phyloP scores from a whole-genome alignment of 2,113 vertebrate genomes.

The Gymnogyps californianus region DNA sequence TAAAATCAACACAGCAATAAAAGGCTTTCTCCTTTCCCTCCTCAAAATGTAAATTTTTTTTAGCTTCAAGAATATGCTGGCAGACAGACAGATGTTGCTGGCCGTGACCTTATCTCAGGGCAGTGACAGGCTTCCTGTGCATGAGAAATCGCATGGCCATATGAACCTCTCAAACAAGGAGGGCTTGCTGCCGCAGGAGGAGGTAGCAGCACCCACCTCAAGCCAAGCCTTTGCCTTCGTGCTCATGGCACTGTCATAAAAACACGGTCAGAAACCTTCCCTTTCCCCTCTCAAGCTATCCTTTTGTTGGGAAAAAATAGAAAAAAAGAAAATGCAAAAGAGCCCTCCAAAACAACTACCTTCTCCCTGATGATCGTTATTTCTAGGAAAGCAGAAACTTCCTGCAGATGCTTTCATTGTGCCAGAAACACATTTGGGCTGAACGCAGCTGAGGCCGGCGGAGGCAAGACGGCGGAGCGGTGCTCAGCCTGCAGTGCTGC shows the following conservation, averaged over 20 bases:
- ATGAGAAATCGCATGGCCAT: neutral
- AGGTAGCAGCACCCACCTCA: neutral
- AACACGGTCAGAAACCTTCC: neutral
- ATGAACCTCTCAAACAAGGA: neutral
- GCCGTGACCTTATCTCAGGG: neutral
- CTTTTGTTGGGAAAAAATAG: neutral
- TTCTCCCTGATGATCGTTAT: neutral
- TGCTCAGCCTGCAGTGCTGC: neutral
- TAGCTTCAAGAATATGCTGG: neutral
- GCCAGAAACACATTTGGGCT: neutral
- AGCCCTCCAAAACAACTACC: neutral
- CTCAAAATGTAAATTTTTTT: neutral
- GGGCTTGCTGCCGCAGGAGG: neutral
- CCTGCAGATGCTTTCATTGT: neutral
- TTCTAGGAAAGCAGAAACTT: neutral
- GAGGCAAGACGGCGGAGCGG: rapidly evolving
- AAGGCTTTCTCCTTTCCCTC: neutral
- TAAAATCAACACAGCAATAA: neutral
- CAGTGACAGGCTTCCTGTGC: neutral
- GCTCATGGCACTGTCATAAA: rapidly evolving
- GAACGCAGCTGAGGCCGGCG: rapidly evolving
- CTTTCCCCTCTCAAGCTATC: neutral
- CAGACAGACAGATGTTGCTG: neutral
- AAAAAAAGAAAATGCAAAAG: neutral
- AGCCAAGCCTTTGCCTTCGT: neutral